Percentiles rank a stretch among this genome's conserved stretches.
Evolutionary conservation across 2,888 invertebrate genomes (phyloP).

Genomic region (Keiferia lycopersicella): DNA sequence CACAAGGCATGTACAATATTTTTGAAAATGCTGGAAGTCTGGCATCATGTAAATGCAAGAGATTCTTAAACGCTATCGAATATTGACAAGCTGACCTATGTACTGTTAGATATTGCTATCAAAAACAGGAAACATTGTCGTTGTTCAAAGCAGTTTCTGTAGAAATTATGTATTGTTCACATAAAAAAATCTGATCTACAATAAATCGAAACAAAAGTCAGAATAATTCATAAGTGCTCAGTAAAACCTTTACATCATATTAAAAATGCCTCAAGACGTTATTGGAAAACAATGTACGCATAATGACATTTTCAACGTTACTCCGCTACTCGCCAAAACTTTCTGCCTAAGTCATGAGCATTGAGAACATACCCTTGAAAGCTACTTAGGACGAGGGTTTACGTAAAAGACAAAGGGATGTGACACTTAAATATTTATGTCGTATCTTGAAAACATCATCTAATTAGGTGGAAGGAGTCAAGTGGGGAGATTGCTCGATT

Average conservation of each 20-base stretch:
- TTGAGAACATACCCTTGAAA: background rate
- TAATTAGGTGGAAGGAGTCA: slow-evolving; percentile 4
- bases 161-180: slow-evolving; percentile 24
- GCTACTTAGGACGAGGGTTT: slow-evolving; percentile 9
- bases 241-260: background rate
- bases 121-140: slow-evolving; percentile 48
- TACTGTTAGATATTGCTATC: slow-evolving; percentile 49
- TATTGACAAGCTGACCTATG: slow-evolving; percentile 47
- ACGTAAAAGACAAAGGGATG: background rate
- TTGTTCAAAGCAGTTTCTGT: slow-evolving; percentile 41
- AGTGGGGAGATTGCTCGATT: background rate
- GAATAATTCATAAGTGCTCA: background rate
- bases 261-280: background rate
- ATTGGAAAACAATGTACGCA: slow-evolving; percentile 14
- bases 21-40: background rate
- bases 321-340: slow-evolving; percentile 1
- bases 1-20: background rate
- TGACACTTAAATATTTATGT: slow-evolving; percentile 1
- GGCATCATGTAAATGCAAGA: background rate
- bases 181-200: too few species aligned
- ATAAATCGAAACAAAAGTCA: background rate
- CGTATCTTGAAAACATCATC: background rate
- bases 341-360: slow-evolving; percentile 10
- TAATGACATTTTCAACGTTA: slow-evolving; percentile 8
- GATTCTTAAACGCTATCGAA: slow-evolving; percentile 21